phyloP scores from a whole-genome alignment of 2,113 vertebrate genomes.

The Bos indicus region DNA sequence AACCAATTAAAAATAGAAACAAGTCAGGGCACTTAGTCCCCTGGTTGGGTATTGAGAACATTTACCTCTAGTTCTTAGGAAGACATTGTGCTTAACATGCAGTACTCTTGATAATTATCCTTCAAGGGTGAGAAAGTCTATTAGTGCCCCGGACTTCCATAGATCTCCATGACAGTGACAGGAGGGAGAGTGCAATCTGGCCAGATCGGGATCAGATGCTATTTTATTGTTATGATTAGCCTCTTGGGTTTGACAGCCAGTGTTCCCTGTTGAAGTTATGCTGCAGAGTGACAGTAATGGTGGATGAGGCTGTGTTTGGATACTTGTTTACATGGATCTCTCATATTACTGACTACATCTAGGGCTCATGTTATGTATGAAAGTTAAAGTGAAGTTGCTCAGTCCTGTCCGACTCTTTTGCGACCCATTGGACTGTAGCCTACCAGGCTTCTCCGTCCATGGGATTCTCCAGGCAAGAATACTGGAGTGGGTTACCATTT shows the following conservation, averaged over 20 bases:
- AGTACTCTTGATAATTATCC: background rate
- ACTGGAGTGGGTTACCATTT: too few species aligned
- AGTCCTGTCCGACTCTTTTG: too few species aligned
- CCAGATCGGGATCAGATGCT: background rate
- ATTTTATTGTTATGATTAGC: constrained; percentile 24
- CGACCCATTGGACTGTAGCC: too few species aligned
- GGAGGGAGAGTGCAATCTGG: background rate
- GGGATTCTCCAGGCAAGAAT: too few species aligned
- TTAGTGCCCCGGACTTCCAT: background rate
- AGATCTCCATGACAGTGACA: background rate
- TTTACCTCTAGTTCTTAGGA: background rate
- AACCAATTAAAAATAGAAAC: background rate
- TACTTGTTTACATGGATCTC: background rate
- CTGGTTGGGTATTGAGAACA: background rate
- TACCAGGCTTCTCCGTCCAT: too few species aligned
- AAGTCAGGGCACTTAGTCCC: background rate
- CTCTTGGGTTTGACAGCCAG: background rate
- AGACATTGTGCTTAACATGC: background rate
- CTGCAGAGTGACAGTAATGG: background rate
- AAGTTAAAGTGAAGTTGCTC: too few species aligned
- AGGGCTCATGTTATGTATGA: background rate
- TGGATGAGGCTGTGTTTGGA: background rate
- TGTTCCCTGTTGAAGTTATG: background rate
- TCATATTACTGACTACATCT: background rate
- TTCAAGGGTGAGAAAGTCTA: background rate